Conservation (phyloP, 2,113 vertebrate genomes). For the Furnarius figulus region DNA sequence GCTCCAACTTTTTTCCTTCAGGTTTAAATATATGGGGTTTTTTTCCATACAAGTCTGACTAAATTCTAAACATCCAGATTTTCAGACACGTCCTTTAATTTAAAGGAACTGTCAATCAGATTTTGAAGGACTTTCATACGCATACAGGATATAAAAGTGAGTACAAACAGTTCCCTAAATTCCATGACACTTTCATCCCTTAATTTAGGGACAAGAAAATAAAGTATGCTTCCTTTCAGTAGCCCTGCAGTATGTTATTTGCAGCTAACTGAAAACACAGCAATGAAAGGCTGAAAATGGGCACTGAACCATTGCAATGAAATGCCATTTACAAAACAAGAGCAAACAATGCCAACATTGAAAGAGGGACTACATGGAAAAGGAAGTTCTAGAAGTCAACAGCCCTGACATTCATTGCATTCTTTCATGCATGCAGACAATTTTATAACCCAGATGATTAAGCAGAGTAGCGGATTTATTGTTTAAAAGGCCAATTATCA, state of each 20-base stretch:
- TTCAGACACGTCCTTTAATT: neutral
- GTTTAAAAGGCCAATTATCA: neutral
- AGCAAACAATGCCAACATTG: constrained; percentile 47
- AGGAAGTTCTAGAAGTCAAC: constrained; percentile 48
- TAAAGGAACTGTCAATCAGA: neutral
- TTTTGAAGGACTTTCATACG: neutral
- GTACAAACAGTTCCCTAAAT: neutral
- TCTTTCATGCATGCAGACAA: constrained; percentile 26
- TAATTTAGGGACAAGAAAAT: neutral
- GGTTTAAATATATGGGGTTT: neutral
- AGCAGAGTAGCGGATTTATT: neutral
- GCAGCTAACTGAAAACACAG: constrained; percentile 1
- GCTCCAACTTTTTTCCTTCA: neutral
- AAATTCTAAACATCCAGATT: neutral
- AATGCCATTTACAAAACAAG: constrained; percentile 44
- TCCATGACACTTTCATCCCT: neutral
- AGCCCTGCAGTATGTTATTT: neutral
- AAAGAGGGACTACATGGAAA: constrained; percentile 13
- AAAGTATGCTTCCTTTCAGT: neutral
- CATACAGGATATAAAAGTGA: neutral
- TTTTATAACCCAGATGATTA: constrained; percentile 27
- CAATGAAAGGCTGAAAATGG: constrained; percentile 7
- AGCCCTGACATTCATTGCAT: constrained; percentile 46
- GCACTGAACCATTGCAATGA: constrained; percentile 28
- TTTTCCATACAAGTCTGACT: neutral